phyloP scores from a whole-genome alignment of 2,113 vertebrate genomes.

The Catharus minimus region DNA sequence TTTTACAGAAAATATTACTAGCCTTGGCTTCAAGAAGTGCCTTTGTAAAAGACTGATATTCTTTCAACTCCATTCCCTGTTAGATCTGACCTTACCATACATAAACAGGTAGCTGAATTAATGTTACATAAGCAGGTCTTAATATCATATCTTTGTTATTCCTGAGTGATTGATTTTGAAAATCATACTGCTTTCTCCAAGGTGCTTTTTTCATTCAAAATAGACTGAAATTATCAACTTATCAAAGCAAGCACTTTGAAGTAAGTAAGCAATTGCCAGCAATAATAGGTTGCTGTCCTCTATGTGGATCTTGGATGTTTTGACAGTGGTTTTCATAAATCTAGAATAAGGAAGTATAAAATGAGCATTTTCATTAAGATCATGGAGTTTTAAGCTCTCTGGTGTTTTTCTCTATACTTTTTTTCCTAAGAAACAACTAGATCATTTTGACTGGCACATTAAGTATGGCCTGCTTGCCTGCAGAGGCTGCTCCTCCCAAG shows the following conservation, averaged over 20 bases:
- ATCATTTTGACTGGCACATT: background rate
- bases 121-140: background rate
- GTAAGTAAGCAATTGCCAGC: background rate
- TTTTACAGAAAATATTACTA: background rate
- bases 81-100: background rate
- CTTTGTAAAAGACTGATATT: background rate
- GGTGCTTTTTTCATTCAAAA: background rate
- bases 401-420: background rate
- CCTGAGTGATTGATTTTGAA: background rate
- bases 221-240: background rate
- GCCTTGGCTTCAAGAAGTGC: background rate
- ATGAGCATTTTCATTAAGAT: background rate
- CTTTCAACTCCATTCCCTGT: background rate
- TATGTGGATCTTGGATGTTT: background rate
- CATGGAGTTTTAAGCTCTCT: background rate
- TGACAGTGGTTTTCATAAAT: background rate
- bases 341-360: background rate
- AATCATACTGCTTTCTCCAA: background rate
- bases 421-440: background rate
- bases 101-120: background rate
- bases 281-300: background rate
- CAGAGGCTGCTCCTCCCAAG: background rate
- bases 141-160: background rate
- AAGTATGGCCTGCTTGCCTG: background rate
- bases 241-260: background rate